A percentile compares a stretch with the other conserved stretches of the same genome.
phyloP scores from a whole-genome alignment of 2,113 vertebrate species.

The Nothoprocta perdicaria region DNA sequence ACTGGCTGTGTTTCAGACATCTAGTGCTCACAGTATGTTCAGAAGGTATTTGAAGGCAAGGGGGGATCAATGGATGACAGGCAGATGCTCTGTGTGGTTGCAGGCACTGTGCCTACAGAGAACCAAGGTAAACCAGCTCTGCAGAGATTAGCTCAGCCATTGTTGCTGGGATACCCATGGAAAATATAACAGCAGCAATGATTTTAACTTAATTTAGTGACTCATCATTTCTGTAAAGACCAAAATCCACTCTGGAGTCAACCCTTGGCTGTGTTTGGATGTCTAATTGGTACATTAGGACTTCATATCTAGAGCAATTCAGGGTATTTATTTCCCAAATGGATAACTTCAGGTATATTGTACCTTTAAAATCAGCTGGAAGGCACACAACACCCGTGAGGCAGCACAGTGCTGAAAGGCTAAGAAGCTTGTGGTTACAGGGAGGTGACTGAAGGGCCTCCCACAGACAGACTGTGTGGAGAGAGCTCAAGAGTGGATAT shows the following conservation, averaged over 20 bases:
- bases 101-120: fast-evolving
- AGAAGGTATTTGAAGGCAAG: background rate
- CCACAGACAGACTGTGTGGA: background rate
- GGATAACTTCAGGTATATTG: background rate
- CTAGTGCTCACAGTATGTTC: background rate
- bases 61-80: background rate
- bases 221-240: slow-evolving; percentile 14
- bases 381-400: background rate
- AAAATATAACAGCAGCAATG: background rate
- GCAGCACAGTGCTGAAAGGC: background rate
- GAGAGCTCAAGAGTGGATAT: background rate
- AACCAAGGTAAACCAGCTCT: background rate
- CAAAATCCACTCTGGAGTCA: background rate
- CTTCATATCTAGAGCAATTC: background rate
- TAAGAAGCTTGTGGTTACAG: background rate
- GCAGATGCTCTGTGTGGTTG: background rate
- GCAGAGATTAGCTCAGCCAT: background rate
- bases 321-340: background rate
- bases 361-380: background rate
- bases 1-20: background rate
- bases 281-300: background rate
- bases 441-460: background rate
- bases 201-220: background rate
- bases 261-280: background rate
- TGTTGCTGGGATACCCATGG: background rate